Evolutionary conservation across 2,113 vertebrate genomes (phyloP).

Genomic region (Rhizomys pruinosus): DNA sequence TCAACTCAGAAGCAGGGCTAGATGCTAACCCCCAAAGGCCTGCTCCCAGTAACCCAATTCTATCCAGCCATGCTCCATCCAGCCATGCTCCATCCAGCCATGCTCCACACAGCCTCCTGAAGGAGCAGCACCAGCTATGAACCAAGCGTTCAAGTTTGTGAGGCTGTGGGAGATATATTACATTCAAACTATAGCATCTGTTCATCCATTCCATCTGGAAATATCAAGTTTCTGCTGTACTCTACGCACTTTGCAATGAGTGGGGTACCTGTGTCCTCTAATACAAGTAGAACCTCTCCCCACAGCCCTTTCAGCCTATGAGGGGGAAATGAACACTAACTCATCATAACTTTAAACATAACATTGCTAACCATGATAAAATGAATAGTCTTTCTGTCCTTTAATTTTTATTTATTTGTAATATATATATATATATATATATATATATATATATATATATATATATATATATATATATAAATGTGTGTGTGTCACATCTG

Average conservation of each 20-base stretch:
- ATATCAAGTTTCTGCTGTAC: not conserved
- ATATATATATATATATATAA: too few species aligned
- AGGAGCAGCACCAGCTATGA: not conserved
- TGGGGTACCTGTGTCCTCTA: not conserved
- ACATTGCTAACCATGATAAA: not conserved
- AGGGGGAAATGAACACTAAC: not conserved
- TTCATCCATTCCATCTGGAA: not conserved
- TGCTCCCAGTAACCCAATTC: not conserved
- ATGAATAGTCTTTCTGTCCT: not conserved
- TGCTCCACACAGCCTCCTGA: not conserved
- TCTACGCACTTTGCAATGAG: not conserved
- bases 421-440: too few species aligned
- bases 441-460: too few species aligned
- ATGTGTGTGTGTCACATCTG: too few species aligned
- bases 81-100: not conserved
- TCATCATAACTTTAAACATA: not conserved
- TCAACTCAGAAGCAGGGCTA: not conserved
- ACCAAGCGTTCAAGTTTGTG: not conserved
- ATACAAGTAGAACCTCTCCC: not conserved
- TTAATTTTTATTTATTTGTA: not conserved
- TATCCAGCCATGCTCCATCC: too few species aligned
- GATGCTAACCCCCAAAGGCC: not conserved
- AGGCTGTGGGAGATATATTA: too few species aligned
- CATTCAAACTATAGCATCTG: not conserved
- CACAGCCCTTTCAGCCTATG: not conserved